These are phyloP conservation scores for Palythoa grandis DNA, from an alignment of 92 coral and sea anemone genomes.

Conservation along the genomic window DNA sequence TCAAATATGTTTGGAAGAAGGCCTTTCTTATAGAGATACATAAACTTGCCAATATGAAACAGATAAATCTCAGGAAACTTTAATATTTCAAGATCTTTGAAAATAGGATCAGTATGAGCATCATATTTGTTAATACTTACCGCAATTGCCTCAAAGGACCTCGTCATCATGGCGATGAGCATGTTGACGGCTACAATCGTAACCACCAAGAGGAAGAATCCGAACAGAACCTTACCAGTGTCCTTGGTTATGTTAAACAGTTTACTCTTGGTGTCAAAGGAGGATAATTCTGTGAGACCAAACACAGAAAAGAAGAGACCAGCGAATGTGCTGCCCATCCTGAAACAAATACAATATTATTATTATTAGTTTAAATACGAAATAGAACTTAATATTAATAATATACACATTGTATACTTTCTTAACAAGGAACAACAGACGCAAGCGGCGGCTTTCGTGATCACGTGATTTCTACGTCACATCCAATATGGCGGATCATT, in stretches of 20 bases:
- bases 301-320: constrained; percentile 84
- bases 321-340: constrained; percentile 47
- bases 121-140: constrained; percentile 49
- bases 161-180: constrained; percentile 92
- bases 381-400: too few species aligned
- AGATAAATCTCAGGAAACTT: too few species aligned
- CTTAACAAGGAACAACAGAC: background rate
- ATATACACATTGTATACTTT: background rate
- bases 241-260: constrained; percentile 70
- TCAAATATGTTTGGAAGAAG: too few species aligned
- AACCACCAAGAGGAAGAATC: constrained; percentile 70
- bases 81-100: too few species aligned
- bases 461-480: too few species aligned
- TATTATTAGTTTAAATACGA: background rate
- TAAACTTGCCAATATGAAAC: too few species aligned
- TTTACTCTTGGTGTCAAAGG: constrained; percentile 65
- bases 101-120: too few species aligned
- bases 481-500: too few species aligned
- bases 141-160: constrained; percentile 83
- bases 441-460: background rate
- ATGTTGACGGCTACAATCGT: constrained; percentile 83
- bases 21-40: too few species aligned
- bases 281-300: constrained; percentile 73
- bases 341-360: constrained; percentile 1
- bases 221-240: constrained; percentile 77